Evolutionary conservation across 2,888 invertebrate species (phyloP).

Genomic region (Phalera bucephala): DNA sequence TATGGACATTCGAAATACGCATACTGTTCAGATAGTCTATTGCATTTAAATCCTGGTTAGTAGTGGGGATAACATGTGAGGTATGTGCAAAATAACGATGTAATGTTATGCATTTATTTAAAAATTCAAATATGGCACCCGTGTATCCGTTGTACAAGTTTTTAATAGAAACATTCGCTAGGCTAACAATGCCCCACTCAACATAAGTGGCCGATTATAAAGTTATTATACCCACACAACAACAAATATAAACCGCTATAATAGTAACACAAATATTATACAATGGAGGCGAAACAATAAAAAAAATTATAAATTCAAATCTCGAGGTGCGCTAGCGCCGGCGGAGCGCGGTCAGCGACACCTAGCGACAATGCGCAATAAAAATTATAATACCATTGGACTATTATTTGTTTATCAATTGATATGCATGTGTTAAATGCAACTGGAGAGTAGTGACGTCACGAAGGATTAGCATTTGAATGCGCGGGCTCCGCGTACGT

Average conservation of each 20-base stretch:
- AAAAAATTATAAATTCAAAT: conserved; percentile 66
- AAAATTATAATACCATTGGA: conserved; percentile 60
- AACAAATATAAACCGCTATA: conserved; percentile 9
- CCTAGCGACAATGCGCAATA: conserved; percentile 63
- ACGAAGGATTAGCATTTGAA: conserved; percentile 63
- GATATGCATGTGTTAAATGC: conserved; percentile 77
- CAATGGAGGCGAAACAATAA: conserved; percentile 45
- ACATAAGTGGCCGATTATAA: conserved; percentile 16
- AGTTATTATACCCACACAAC: conserved; percentile 7
- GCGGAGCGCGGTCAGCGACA: conserved; percentile 60
- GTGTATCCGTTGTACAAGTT: background rate
- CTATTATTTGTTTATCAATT: conserved; percentile 77
- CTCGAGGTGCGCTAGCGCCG: conserved; percentile 40
- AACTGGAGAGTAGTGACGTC: conserved; percentile 37
- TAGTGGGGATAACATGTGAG: too few relatives aligned
- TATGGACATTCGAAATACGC: too few relatives aligned
- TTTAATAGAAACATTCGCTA: background rate
- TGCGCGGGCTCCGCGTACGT: conserved; percentile 45
- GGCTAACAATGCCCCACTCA: conserved; percentile 8
- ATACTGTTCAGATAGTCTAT: too few relatives aligned
- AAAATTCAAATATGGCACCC: too few relatives aligned
- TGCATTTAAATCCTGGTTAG: too few relatives aligned
- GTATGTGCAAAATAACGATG: too few relatives aligned
- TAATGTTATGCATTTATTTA: too few relatives aligned
- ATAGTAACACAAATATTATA: conserved; percentile 36